Percentiles rank a stretch among this genome's conserved stretches.
Evolutionary conservation across 2,888 invertebrate genomes (phyloP).

Genomic region (Ametastegia equiseti): DNA sequence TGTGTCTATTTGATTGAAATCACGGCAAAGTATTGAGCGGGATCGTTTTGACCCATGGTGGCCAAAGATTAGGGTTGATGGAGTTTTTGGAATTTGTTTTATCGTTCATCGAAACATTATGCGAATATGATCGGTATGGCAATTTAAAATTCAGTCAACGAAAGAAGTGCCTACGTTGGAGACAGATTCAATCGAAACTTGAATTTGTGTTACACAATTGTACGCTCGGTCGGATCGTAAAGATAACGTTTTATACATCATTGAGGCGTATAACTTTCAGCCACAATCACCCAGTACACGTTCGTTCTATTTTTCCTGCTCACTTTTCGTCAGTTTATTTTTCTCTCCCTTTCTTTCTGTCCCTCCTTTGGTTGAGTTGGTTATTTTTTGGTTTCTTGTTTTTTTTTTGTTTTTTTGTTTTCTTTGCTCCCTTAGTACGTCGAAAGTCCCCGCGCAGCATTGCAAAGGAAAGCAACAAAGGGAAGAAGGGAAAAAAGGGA

Average conservation of each 20-base stretch:
- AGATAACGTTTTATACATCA: constrained; percentile 26
- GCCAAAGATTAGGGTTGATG: too few species aligned
- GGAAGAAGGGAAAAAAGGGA: not conserved
- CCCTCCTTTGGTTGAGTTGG: too few species aligned
- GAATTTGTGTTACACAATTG: not conserved
- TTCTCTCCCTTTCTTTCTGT: not conserved
- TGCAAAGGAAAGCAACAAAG: constrained; percentile 9
- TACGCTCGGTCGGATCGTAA: not conserved
- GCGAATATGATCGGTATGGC: not conserved
- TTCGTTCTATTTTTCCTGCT: constrained; percentile 16
- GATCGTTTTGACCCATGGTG: too few species aligned
- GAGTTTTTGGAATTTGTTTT: too few species aligned
- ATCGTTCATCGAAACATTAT: not conserved
- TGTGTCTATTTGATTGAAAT: too few species aligned
- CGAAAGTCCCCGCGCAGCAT: not conserved
- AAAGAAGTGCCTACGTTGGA: not conserved
- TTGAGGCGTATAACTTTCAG: constrained; percentile 17
- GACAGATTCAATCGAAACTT: not conserved
- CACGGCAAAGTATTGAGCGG: too few species aligned
- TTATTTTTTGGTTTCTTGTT: not conserved
- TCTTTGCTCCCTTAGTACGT: not conserved
- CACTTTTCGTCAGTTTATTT: not conserved
- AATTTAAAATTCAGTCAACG: not conserved
- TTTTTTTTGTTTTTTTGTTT: not conserved
- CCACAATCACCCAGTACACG: constrained; percentile 10